Conservation (phyloP, 1,140 invertebrate species). For the Halesus radiatus region DNA sequence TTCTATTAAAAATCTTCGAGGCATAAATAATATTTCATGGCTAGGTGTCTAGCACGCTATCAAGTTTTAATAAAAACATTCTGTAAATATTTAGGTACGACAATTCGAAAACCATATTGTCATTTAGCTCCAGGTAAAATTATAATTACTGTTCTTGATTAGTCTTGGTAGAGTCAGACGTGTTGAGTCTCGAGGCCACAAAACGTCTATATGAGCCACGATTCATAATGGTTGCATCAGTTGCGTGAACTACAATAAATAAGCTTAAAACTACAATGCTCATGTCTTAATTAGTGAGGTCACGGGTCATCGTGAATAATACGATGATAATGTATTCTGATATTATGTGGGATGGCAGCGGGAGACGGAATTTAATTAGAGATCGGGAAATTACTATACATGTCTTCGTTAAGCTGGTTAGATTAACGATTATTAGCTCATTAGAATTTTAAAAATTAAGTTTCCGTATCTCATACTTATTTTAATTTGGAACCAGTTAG, state of each 20-base stretch:
- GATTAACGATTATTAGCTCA: too few relatives aligned
- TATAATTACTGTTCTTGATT: neutral
- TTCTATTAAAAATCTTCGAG: too few relatives aligned
- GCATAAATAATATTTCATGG: too few relatives aligned
- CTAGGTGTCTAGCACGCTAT: too few relatives aligned
- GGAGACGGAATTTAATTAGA: constrained; percentile 1
- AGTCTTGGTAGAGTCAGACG: too few relatives aligned
- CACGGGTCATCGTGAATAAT: neutral
- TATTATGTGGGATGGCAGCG: neutral
- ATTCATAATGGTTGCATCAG: neutral
- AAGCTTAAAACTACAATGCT: neutral
- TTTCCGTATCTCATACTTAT: too few relatives aligned
- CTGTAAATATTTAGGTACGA: neutral
- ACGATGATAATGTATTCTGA: neutral
- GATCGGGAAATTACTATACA: neutral
- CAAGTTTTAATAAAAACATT: neutral
- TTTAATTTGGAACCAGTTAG: too few relatives aligned
- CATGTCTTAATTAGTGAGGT: neutral
- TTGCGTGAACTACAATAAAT: neutral
- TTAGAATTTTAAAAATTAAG: too few relatives aligned
- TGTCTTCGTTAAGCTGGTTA: neutral
- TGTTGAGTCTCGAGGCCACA: neutral
- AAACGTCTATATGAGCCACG: neutral
- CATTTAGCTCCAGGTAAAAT: neutral
- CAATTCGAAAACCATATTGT: too few relatives aligned